Percentiles rank a stretch among this genome's conserved stretches.
Conservation (phyloP, 2,888 invertebrate species). For the Eudemis profundana region DNA sequence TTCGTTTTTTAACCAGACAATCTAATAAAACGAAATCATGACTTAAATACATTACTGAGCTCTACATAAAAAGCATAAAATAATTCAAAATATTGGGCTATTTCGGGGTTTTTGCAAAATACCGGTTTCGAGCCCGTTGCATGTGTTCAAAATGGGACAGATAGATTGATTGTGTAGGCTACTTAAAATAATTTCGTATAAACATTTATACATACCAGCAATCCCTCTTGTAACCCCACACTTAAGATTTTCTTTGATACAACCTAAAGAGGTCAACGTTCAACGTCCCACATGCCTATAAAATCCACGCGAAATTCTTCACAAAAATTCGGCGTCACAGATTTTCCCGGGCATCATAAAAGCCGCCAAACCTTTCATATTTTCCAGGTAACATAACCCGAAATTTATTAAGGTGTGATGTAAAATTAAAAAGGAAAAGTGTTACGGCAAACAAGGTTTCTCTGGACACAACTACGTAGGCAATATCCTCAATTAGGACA, state of each 20-base stretch:
- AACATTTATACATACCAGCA: neutral
- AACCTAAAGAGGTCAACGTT: constrained; percentile 15
- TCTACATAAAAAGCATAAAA: too few relatives aligned
- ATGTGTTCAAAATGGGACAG: too few relatives aligned
- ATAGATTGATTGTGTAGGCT: too few relatives aligned
- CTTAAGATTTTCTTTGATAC: neutral
- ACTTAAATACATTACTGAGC: too few relatives aligned
- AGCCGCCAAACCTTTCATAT: constrained; percentile 26
- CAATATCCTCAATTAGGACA: constrained; percentile 71
- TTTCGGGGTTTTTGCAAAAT: too few relatives aligned
- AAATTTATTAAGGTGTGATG: constrained; percentile 19
- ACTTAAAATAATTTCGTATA: neutral
- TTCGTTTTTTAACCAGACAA: too few relatives aligned
- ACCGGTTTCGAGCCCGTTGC: too few relatives aligned
- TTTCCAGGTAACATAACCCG: constrained; percentile 33
- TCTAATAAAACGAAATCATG: too few relatives aligned
- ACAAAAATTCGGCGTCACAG: constrained; percentile 25
- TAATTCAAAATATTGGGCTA: too few relatives aligned
- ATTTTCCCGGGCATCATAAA: constrained; percentile 20
- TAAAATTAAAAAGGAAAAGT: constrained; percentile 50
- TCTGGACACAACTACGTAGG: constrained; percentile 60
- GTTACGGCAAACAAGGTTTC: constrained; percentile 63
- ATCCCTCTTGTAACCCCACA: neutral
- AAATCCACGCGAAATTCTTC: constrained; percentile 5
- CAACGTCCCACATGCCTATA: constrained; percentile 1